Evolutionary conservation across 2,888 invertebrate genomes (phyloP).

Genomic region (Cotesia congregata): DNA sequence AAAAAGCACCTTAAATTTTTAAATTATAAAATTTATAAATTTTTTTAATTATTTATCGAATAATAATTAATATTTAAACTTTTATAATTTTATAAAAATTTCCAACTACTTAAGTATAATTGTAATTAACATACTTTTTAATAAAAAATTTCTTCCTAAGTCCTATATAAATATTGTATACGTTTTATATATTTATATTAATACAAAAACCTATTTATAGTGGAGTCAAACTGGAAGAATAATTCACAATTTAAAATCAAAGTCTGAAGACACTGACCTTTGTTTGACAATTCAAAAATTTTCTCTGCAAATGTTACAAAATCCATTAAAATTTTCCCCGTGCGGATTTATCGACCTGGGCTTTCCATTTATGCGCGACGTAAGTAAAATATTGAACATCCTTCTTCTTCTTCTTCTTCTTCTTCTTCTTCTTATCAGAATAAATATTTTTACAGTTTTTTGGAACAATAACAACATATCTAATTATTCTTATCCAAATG

Average conservation of each 20-base stretch:
- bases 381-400: constrained; percentile 22
- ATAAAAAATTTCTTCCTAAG: no score
- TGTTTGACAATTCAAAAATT: constrained; percentile 42
- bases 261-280: constrained; percentile 24
- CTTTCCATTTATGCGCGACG: constrained; percentile 40
- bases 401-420: background rate
- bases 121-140: no score
- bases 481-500: constrained; percentile 7
- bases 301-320: constrained; percentile 44
- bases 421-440: background rate
- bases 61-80: no score
- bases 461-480: constrained; percentile 5
- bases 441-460: background rate
- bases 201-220: constrained; percentile 11
- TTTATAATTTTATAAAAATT: no score
- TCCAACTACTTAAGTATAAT: no score
- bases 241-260: constrained; percentile 26
- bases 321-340: constrained; percentile 44
- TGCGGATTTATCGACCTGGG: constrained; percentile 45
- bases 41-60: no score
- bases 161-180: background rate
- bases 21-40: no score
- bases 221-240: constrained; percentile 35
- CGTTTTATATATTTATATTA: background rate
- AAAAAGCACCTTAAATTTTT: no score